Percentiles rank a stretch among this genome's conserved stretches.
Evolutionary conservation across 2,888 invertebrate species (phyloP).

Genomic region (Agrochola lychnidis): DNA sequence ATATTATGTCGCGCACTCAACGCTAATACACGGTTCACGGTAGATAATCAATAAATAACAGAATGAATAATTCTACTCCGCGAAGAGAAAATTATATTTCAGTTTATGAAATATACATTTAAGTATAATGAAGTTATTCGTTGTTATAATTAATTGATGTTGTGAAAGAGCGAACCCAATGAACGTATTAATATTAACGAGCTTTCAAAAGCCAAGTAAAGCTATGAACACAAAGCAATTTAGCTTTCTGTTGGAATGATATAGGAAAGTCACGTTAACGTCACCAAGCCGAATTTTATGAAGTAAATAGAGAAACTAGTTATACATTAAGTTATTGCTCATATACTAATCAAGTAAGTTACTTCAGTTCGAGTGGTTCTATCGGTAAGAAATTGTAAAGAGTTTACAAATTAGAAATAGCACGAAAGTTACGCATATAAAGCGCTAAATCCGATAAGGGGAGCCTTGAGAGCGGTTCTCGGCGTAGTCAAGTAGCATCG

Average conservation of each 20-base stretch:
- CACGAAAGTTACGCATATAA: slow-evolving; percentile 69
- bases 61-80: slow-evolving; percentile 56
- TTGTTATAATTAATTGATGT: slow-evolving; percentile 34
- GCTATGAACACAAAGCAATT: slow-evolving; percentile 34
- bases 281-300: slow-evolving; percentile 14
- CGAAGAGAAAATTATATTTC: slow-evolving; percentile 40
- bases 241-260: slow-evolving; percentile 43
- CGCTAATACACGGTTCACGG: slow-evolving; percentile 79
- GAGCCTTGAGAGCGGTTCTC: slow-evolving; percentile 50
- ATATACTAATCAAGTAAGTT: slow-evolving; percentile 2
- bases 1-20: slow-evolving; percentile 78
- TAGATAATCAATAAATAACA: slow-evolving; percentile 71
- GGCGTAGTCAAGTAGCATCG: slow-evolving; percentile 65
- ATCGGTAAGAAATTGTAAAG: neutral
- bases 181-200: slow-evolving; percentile 33
- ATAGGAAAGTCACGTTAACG: slow-evolving; percentile 31
- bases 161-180: slow-evolving; percentile 23
- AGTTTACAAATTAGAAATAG: slow-evolving; percentile 49
- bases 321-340: slow-evolving; percentile 8
- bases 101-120: slow-evolving; percentile 36
- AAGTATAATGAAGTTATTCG: slow-evolving; percentile 26
- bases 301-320: slow-evolving; percentile 22
- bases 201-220: slow-evolving; percentile 42
- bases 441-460: slow-evolving; percentile 70
- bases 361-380: neutral